Base-by-base conservation (phyloP, 2,888 invertebrate genomes). In the Rhamnusium bicolor region DNA sequence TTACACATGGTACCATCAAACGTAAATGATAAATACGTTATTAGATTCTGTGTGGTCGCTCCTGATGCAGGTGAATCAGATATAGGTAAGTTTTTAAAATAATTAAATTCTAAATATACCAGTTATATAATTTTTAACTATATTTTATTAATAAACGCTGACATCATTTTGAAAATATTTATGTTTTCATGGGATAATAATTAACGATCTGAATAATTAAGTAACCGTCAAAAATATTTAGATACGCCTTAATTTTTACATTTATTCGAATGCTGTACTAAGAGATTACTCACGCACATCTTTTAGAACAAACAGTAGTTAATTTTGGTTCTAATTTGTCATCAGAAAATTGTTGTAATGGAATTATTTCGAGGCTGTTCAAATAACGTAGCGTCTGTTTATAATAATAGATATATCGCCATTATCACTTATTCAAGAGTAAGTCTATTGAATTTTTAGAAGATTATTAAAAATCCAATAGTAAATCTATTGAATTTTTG, bases 1-100 rank as follows among this genome's bases (percentile, higher is more conserved):
- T 89, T 99, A 74, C 98, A 99, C 87, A 98, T 99, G 98, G 98
- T 98, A 10, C 98, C 98, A 0, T 96, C 98, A 0, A 93, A 92
- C 54, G 94, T 98, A 18, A 94, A 96, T 84, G 97, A 97, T 61
- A 93, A 93, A 83, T 98, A 95, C 86, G 95, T 97, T 62, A 97
- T 98, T 82, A 91, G 98, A 70, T 99, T 99, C 89, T 98, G 98
- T 85, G 95, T 98, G 0, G 96, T 97, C 53, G 93, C 97, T 1
- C 96, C 97, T 86, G 93, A 96, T 86, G 96, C 98, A 7, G 93
- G 92, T 0, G 94, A 95, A 58, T 93, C 93, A 70, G 96, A 96
- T 85, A 94, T 96, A 75, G 94, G 94, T 94, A 87, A 87, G 19
- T 51, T 51, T 51, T 19, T 19, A 24, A 24, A 24, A 24, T 24